These are phyloP conservation scores for Melolontha melolontha DNA, from an alignment of 2,888 invertebrate genomes.

Conservation along the genomic window DNA sequence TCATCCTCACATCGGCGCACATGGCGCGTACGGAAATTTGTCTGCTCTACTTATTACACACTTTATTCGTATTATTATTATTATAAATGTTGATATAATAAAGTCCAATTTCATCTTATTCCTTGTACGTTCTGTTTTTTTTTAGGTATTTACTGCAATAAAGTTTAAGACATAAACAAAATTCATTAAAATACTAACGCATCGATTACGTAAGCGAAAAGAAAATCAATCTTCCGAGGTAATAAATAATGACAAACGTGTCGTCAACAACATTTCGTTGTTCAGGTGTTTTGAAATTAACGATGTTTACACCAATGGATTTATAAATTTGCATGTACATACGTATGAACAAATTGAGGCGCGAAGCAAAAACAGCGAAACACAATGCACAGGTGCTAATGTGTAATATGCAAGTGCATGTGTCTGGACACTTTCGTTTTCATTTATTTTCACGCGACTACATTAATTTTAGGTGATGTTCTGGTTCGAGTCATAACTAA, in stretches of 20 bases:
- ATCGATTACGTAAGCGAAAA: neutral
- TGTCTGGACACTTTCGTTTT: conserved; percentile 27
- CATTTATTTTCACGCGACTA: conserved; percentile 8
- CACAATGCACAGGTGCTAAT: conserved; percentile 19
- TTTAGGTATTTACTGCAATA: too few species aligned
- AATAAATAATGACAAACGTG: conserved; percentile 22
- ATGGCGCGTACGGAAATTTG: too few species aligned
- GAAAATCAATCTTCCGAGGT: conserved; percentile 18
- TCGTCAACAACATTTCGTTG: conserved; percentile 1
- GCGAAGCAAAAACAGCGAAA: conserved; percentile 11
- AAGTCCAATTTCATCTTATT: too few species aligned
- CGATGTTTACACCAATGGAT: conserved; percentile 17
- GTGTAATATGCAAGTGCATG: conserved; percentile 16
- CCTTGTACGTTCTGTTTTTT: too few species aligned
- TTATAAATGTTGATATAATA: too few species aligned
- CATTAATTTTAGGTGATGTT: conserved; percentile 27
- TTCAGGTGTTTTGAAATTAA: conserved; percentile 11
- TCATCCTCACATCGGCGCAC: too few species aligned
- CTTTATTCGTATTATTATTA: too few species aligned
- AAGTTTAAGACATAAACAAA: too few species aligned
- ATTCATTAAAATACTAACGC: too few species aligned
- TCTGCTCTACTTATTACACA: too few species aligned
- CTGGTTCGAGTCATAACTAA: conserved; percentile 2
- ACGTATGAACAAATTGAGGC: conserved; percentile 19
- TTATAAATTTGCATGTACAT: conserved; percentile 16